Evolutionary conservation across 2,888 invertebrate genomes (phyloP).

Genomic region (Embidobia sp.): DNA sequence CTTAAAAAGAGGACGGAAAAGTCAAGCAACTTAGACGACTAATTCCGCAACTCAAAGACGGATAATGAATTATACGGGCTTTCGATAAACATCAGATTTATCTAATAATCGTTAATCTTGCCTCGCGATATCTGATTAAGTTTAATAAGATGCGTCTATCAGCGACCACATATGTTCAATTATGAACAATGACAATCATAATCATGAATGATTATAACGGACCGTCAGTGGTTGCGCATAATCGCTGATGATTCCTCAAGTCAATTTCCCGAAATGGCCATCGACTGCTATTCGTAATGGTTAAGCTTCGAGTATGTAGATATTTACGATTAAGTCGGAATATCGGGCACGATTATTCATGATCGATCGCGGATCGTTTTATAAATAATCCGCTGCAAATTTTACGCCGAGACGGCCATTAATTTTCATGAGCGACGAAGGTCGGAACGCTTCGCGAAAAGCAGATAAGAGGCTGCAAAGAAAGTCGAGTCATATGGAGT

Average conservation of each 20-base stretch:
- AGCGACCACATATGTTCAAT: constrained; percentile 16
- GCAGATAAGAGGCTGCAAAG: no score
- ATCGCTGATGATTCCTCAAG: constrained; percentile 42
- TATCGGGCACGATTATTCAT: constrained; percentile 8
- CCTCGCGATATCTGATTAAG: neutral
- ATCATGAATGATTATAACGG: constrained; percentile 46
- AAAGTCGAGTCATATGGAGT: no score
- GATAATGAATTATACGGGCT: neutral
- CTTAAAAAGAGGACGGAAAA: no score
- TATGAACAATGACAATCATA: constrained; percentile 37
- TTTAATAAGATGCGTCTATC: constrained; percentile 18
- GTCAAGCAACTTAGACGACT: no score
- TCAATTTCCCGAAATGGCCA: constrained; percentile 34
- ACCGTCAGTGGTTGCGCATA: constrained; percentile 30
- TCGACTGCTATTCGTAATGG: constrained; percentile 22
- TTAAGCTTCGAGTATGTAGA: constrained; percentile 8
- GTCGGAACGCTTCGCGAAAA: no score
- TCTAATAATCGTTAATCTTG: constrained; percentile 1
- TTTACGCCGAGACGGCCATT: no score
- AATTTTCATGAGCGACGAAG: no score
- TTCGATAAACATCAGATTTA: constrained; percentile 2
- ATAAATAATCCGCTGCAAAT: neutral
- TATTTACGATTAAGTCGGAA: constrained; percentile 19
- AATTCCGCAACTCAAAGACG: no score
- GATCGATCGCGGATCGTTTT: neutral